These are phyloP conservation scores for Rhea pennata DNA, from an alignment of 2,113 vertebrate genomes.

Conservation along the genomic window DNA sequence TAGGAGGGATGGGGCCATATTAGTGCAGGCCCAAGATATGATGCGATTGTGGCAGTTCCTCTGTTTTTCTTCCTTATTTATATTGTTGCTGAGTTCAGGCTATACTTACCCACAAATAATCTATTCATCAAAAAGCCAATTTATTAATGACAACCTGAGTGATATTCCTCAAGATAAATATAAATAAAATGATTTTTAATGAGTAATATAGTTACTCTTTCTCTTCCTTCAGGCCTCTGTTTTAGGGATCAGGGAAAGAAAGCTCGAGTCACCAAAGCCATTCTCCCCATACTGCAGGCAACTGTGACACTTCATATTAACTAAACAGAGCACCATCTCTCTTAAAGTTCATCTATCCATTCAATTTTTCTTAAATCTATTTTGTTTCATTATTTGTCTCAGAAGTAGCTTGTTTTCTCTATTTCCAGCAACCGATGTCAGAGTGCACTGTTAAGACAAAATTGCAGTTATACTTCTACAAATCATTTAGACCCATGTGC, in stretches of 20 bases:
- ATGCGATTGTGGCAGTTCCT: background rate
- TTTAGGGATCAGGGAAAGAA: background rate
- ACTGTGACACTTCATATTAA: background rate
- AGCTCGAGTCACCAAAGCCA: background rate
- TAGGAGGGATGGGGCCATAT: background rate
- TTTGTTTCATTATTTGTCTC: background rate
- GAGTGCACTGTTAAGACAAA: background rate
- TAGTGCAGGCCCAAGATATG: background rate
- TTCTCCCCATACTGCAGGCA: background rate
- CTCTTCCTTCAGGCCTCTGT: background rate
- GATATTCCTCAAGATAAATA: background rate
- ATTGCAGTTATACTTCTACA: background rate
- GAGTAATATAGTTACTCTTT: background rate
- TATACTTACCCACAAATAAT: background rate
- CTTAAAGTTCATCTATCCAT: background rate
- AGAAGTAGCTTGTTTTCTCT: background rate
- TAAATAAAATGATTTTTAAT: background rate
- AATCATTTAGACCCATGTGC: background rate
- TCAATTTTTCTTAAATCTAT: background rate
- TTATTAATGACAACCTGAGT: background rate
- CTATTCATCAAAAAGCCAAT: background rate
- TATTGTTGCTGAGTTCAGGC: background rate
- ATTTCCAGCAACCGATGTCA: background rate
- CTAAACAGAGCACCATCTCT: background rate
- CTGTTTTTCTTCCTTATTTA: background rate